Base-by-base conservation (phyloP, 2,113 vertebrate species). In the Proteles cristata region DNA sequence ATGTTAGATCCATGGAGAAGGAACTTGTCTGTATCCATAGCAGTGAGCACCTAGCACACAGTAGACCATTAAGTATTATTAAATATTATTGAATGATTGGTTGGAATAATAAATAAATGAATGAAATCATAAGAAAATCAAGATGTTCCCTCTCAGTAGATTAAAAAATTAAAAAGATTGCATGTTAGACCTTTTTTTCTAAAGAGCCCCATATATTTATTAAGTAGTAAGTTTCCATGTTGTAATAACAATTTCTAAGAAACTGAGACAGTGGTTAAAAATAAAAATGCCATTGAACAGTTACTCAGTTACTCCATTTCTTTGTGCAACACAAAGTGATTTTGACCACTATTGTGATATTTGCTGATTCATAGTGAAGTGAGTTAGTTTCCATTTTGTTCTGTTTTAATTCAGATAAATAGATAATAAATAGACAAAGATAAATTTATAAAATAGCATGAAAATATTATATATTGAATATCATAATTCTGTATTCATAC, bases 331-430 rank as follows among this genome's bases (percentile, higher is more conserved):
- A 39, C 35, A 71, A 48, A 35, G 16, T 86, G 33, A 12, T 77
- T 97, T 85, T 35, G 74, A 45, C 77, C 31, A 63, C 15, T 33
- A 33, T 2, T 74, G 6, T 53, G 25, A 74, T 90, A 65, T 71
- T 96, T 39, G 45, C 63, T 89, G 68, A 71, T 77, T 79, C 15
- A 77, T 10, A 79, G 39, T 90, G 55, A 92, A 92, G 73, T 86
- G 3, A 68, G 74, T 93, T 74, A 12, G 3, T 80, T 96, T 80
- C 48, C 14, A 53, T 50, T 15, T 33, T 77, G 73, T 82, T 83
- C 19, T 86, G 19, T 87, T 95, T 88, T 90, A 76, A 77, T 21
- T 96, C 43, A 58, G 11, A 10, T 92, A 87, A 88, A 77, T 65
- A n/a, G 10, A 39, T 12, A 15, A 43, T 39, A 39, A 39, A 39